phyloP scores from a whole-genome alignment of 2,888 invertebrate genomes.

The Uloborus plumipes region DNA sequence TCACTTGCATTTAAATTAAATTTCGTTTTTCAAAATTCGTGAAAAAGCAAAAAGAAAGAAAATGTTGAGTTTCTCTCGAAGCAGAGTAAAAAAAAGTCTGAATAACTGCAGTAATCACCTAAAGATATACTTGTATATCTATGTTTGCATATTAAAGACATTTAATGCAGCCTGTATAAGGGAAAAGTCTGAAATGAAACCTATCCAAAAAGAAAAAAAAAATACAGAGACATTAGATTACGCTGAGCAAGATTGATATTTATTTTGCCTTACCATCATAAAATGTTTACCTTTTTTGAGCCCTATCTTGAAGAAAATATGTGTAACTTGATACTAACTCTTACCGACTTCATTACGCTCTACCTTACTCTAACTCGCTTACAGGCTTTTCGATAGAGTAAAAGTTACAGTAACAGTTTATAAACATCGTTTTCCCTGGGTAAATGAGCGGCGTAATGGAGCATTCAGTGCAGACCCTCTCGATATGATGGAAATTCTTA shows the following conservation, averaged over 20 bases:
- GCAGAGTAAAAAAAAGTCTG: too few relatives aligned
- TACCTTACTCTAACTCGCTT: constrained; percentile 12
- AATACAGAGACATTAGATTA: too few relatives aligned
- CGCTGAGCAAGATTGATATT: background rate
- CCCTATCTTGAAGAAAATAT: constrained; percentile 32
- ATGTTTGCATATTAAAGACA: too few relatives aligned
- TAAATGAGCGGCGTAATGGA: constrained; percentile 48
- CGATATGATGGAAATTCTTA: constrained; percentile 12
- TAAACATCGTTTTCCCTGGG: constrained; percentile 25
- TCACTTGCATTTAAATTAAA: too few relatives aligned
- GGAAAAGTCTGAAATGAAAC: too few relatives aligned
- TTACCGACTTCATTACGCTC: constrained; percentile 19
- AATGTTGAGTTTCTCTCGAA: too few relatives aligned
- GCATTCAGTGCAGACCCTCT: constrained; percentile 26
- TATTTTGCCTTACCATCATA: background rate
- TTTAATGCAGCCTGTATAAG: too few relatives aligned
- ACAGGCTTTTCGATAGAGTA: constrained; percentile 24
- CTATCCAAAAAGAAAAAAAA: too few relatives aligned
- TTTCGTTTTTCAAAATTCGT: too few relatives aligned
- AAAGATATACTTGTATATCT: too few relatives aligned
- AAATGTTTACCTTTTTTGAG: background rate
- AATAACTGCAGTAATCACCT: too few relatives aligned
- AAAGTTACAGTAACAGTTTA: constrained; percentile 33
- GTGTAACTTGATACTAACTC: constrained; percentile 36
- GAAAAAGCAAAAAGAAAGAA: too few relatives aligned